Base-by-base conservation (phyloP, 2,888 invertebrate species). In the Clostera curtula region DNA sequence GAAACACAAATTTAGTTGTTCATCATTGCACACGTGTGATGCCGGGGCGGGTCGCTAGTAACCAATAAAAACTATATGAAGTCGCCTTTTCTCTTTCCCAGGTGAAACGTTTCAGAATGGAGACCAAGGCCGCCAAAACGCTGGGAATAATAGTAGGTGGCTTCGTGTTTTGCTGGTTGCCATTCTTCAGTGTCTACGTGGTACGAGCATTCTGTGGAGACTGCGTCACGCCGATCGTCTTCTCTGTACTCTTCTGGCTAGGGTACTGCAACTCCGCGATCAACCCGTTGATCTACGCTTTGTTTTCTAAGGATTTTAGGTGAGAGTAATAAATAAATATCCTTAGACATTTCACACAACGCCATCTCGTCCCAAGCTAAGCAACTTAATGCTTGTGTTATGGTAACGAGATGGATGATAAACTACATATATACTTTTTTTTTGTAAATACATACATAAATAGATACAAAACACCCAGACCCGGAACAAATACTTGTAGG, bases 231-330 rank as follows among this genome's bases (percentile, higher is more conserved):
- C 90, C 91, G 1, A 83, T 95, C 31, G 86, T 96, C 29, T 97
- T 97, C 83, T 94, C 95, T 6, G 88, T 97, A 13, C 88, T 97
- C 10, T 97, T 98, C 80, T 98, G 98, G 97, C 86, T 98, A 38
- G 98, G 98, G 1, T 98, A 98, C 80, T 96, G 96, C 80, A 98
- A 98, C 74, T 96, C 96, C 1, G 97, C 97, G 3, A 92, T 97
- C 46, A 98, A 97, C 69, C 97, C 97, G 0, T 90, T 95, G 64
- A 96, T 97, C 41, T 97, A 97, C 72, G 97, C 96, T 3, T 86
- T 96, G 33, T 97, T 97, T 80, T 96, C 96, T 25, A 94, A 95
- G 71, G 97, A 97, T 79, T 97, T 97, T 37, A 73, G 82, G 82
- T 83, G 18, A 53, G 49, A 8, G 16, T 15, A 10, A 19, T 22